phyloP scores from a whole-genome alignment of 92 coral and sea anemone genomes.

The Isaurus tuberculatus region DNA sequence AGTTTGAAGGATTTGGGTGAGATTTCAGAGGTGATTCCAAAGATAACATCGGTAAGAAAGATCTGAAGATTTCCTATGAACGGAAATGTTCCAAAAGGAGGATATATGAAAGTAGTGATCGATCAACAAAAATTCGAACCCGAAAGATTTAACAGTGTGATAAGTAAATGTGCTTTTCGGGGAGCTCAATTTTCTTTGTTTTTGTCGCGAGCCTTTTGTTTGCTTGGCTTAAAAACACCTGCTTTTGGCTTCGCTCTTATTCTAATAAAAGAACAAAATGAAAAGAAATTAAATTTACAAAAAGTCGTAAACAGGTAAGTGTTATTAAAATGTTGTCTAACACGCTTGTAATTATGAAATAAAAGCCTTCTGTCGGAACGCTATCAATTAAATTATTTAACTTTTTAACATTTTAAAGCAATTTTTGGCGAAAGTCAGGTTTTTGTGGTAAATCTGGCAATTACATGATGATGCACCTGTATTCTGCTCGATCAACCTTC shows the following conservation, averaged over 20 bases:
- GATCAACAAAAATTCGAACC: conserved; percentile 51
- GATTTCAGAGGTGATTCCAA: conserved; percentile 32
- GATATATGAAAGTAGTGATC: conserved; percentile 43
- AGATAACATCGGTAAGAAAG: conserved; percentile 33
- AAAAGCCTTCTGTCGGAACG: conserved; percentile 37
- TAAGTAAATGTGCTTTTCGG: conserved; percentile 44
- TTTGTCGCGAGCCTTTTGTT: conserved; percentile 41
- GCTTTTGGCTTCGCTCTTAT: not conserved
- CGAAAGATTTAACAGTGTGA: conserved; percentile 45
- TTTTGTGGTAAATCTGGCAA: not conserved
- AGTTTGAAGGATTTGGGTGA: conserved; percentile 16
- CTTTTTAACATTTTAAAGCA: conserved; percentile 32
- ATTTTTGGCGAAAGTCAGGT: not conserved
- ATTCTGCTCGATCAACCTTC: conserved; percentile 14
- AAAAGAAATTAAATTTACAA: conserved; percentile 41
- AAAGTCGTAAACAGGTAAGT: conserved; percentile 49
- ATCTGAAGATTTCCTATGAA: conserved; percentile 47
- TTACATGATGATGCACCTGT: not conserved
- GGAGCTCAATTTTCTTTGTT: conserved; percentile 3
- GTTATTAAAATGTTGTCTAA: conserved; percentile 39
- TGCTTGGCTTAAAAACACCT: conserved; percentile 13
- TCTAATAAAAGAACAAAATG: conserved; percentile 22
- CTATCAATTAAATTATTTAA: conserved; percentile 30
- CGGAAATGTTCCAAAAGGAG: conserved; percentile 42
- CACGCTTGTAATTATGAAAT: conserved; percentile 31